Conservation (phyloP, 2,888 invertebrate species). For the Drosophila seclusa region DNA sequence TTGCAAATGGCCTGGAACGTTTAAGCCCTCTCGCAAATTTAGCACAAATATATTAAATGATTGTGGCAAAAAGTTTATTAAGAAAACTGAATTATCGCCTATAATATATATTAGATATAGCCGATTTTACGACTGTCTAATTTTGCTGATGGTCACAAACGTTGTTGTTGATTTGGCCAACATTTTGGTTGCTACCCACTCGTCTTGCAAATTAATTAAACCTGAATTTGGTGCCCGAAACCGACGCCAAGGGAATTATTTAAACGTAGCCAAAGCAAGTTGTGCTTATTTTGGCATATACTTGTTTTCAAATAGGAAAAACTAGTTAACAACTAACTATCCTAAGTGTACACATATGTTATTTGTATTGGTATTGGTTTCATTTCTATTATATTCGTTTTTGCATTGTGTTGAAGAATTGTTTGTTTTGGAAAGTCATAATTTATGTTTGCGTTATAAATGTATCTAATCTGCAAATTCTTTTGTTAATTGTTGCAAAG, state of each 20-base stretch:
- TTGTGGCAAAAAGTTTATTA: neutral
- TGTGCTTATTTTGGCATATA: constrained; percentile 27
- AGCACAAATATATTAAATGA: neutral
- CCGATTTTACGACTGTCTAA: neutral
- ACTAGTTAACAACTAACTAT: constrained; percentile 44
- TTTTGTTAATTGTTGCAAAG: constrained; percentile 52
- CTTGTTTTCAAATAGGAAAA: constrained; percentile 39
- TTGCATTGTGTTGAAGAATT: constrained; percentile 29
- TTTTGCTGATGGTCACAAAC: constrained; percentile 6
- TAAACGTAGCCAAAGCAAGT: constrained; percentile 23
- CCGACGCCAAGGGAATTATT: constrained; percentile 44
- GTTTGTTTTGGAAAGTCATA: constrained; percentile 11
- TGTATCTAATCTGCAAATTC: constrained; percentile 54
- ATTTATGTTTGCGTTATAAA: constrained; percentile 36
- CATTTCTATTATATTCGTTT: constrained; percentile 22
- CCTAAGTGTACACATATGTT: neutral
- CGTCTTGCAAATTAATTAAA: constrained; percentile 48
- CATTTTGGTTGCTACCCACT: constrained; percentile 23
- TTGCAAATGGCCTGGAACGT: constrained; percentile 54
- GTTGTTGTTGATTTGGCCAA: constrained; percentile 34
- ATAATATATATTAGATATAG: neutral
- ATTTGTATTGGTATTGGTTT: neutral
- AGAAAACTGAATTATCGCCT: neutral
- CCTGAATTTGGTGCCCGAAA: constrained; percentile 31
- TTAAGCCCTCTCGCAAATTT: constrained; percentile 30